These are phyloP conservation scores for Drosophila emarginata DNA, from an alignment of 2,888 invertebrate genomes.

Conservation along the genomic window DNA sequence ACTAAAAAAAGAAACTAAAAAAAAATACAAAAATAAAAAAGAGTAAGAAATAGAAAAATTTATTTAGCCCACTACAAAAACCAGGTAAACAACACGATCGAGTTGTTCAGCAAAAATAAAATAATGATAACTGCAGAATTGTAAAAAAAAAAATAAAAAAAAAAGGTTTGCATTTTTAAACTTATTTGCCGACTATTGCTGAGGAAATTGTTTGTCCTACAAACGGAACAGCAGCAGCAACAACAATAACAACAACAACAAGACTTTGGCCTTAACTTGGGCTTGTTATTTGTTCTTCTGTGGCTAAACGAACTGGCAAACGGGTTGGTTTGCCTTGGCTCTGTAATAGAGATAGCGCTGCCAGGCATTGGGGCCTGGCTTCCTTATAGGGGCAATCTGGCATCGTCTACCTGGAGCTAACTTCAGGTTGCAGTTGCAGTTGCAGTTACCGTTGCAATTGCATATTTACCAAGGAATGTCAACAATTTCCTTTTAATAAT, in stretches of 20 bases:
- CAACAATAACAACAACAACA: not conserved
- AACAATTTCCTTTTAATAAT: conserved; percentile 75
- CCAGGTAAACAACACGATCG: conserved; percentile 59
- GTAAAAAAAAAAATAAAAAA: conserved; percentile 37
- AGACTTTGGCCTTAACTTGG: conserved; percentile 27
- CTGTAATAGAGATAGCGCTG: conserved; percentile 72
- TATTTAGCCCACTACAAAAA: conserved; percentile 71
- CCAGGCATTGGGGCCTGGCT: conserved; percentile 32
- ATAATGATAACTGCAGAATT: conserved; percentile 71
- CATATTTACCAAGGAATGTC: conserved; percentile 75
- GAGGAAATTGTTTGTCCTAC: conserved; percentile 71
- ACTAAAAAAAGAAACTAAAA: conserved; percentile 7
- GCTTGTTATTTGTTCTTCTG: conserved; percentile 54
- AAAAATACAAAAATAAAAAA: conserved; percentile 17
- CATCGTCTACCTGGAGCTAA: conserved; percentile 67
- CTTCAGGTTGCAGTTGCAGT: conserved; percentile 68
- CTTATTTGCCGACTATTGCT: conserved; percentile 49
- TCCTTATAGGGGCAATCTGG: conserved; percentile 79
- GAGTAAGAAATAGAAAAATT: conserved; percentile 42
- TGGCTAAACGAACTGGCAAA: conserved; percentile 4
- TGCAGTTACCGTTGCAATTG: conserved; percentile 69
- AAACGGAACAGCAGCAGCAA: conserved; percentile 28
- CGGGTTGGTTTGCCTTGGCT: conserved; percentile 18
- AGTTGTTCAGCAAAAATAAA: conserved; percentile 64
- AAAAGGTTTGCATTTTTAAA: conserved; percentile 49